phyloP scores from a whole-genome alignment of 2,113 vertebrate species.

The Cyanoderma ruficeps region DNA sequence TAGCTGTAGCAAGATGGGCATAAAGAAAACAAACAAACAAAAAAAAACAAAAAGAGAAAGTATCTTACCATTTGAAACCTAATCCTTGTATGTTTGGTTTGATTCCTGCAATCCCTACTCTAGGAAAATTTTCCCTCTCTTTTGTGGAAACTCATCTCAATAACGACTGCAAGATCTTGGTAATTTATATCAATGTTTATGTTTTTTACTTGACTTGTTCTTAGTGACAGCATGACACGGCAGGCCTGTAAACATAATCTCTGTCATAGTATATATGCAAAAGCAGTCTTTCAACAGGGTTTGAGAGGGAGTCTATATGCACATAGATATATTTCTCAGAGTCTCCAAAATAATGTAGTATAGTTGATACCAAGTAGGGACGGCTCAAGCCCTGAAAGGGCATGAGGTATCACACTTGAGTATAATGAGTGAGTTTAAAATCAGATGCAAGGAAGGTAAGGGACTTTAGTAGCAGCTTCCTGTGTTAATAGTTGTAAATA shows the following conservation, averaged over 20 bases:
- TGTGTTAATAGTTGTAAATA: not conserved
- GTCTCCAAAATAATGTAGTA: not conserved
- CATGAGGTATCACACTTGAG: accelerated
- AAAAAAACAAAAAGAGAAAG: not conserved
- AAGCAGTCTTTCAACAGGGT: not conserved
- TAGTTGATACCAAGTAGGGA: not conserved
- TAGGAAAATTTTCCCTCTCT: not conserved
- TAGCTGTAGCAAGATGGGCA: not conserved
- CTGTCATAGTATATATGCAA: not conserved
- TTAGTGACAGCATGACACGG: not conserved
- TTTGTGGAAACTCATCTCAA: constrained; percentile 13
- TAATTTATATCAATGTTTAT: not conserved
- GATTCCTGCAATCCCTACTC: not conserved
- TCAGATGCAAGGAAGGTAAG: not conserved
- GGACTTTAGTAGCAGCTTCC: not conserved
- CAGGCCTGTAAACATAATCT: not conserved
- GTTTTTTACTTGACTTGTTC: not conserved
- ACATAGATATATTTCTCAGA: not conserved
- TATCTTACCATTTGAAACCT: not conserved
- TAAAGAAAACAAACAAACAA: not conserved
- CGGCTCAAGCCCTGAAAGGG: not conserved
- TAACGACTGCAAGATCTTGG: not conserved
- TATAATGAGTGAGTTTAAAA: not conserved
- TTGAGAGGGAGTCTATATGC: accelerated
- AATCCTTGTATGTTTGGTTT: not conserved